phyloP scores from a whole-genome alignment of 2,888 invertebrate genomes.

The Drepanosiphum platanoidis region DNA sequence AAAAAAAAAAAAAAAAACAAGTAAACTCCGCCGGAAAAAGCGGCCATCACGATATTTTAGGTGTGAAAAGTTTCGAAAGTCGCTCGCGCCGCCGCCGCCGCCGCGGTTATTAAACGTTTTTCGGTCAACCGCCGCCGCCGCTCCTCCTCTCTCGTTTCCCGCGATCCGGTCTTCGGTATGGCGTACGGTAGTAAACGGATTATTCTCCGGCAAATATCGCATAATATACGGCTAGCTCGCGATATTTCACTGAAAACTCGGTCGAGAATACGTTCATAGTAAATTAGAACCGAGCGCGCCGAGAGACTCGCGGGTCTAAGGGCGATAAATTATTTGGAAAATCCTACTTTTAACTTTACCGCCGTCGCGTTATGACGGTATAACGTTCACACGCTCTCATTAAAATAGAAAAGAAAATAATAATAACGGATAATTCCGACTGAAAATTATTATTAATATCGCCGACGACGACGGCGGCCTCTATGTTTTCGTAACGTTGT shows the following conservation, averaged over 20 bases:
- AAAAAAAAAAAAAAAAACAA: constrained; percentile 6
- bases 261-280: constrained; percentile 32
- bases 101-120: constrained; percentile 43
- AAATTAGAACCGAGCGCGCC: constrained; percentile 38
- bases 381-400: not conserved
- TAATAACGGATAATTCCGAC: too few relatives aligned
- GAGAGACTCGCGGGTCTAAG: constrained; percentile 2
- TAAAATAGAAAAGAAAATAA: not conserved
- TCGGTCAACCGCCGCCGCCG: constrained; percentile 11
- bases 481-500: too few relatives aligned
- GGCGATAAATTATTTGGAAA: constrained; percentile 42
- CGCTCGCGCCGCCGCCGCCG: not conserved
- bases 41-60: constrained; percentile 38
- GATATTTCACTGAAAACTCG: constrained; percentile 41
- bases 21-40: not conserved
- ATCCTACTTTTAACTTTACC: constrained; percentile 32
- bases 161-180: not conserved
- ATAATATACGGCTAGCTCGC: not conserved
- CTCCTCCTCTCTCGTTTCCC: not conserved
- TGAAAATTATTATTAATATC: too few relatives aligned
- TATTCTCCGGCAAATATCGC: constrained; percentile 17
- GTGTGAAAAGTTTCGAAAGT: constrained; percentile 40
- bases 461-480: not conserved
- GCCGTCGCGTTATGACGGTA: not conserved
- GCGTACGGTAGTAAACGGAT: constrained; percentile 46